phyloP scores from a whole-genome alignment of 2,113 vertebrate species.

The Sinocyclocheilus maitianheensis region DNA sequence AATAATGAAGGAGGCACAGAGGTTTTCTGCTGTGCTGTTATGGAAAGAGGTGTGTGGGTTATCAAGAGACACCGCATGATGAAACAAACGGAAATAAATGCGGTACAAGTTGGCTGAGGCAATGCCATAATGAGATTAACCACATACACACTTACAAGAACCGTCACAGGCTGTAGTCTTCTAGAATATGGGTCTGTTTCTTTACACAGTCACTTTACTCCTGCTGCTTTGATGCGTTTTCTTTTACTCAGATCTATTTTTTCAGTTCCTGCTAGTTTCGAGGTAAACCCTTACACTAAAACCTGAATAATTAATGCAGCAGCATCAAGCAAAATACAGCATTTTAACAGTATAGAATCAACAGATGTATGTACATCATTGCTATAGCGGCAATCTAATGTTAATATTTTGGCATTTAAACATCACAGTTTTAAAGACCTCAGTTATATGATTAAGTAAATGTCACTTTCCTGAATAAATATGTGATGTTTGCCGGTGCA shows the following conservation, averaged over 20 bases:
- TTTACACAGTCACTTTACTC: background rate
- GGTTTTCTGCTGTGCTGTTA: background rate
- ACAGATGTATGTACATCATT: background rate
- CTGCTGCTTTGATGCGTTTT: background rate
- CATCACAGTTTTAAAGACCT: too few relatives aligned
- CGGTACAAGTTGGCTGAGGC: background rate
- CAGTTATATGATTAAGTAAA: background rate
- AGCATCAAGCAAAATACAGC: background rate
- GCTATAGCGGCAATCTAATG: background rate
- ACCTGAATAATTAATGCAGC: background rate
- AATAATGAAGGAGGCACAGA: background rate
- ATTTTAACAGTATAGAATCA: background rate
- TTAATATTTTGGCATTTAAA: background rate
- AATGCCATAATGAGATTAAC: background rate
- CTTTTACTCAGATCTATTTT: background rate
- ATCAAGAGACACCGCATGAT: constrained; percentile 7
- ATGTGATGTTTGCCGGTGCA: background rate
- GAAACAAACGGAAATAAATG: constrained; percentile 11
- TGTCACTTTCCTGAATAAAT: background rate
- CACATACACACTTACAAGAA: background rate
- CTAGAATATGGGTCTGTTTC: background rate
- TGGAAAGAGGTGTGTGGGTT: background rate
- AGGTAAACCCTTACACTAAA: background rate
- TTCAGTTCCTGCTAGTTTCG: background rate
- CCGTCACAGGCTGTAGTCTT: background rate